Percentiles rank a stretch among this genome's conserved stretches.
Conservation (phyloP, 1,140 invertebrate species). For the Melitaea cinxia region DNA sequence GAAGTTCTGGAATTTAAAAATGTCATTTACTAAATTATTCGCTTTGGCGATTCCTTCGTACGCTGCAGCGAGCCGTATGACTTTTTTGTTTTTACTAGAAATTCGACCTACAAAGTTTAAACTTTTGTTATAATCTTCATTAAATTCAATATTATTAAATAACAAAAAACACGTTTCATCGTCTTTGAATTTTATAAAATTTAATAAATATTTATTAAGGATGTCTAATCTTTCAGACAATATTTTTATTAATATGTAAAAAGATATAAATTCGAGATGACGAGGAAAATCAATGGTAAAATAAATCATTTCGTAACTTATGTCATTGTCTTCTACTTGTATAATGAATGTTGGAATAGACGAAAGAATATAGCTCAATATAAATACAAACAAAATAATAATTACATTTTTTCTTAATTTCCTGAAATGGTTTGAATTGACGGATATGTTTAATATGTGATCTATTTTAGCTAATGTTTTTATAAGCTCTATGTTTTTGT, state of each 20-base stretch:
- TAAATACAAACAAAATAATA: slow-evolving; percentile 8
- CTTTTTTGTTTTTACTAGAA: slow-evolving; percentile 34
- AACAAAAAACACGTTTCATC: neutral
- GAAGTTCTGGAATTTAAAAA: slow-evolving; percentile 55
- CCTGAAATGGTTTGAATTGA: neutral
- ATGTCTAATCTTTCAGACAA: slow-evolving; percentile 23
- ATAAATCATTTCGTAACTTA: neutral
- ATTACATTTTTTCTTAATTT: neutral
- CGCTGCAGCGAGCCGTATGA: slow-evolving; percentile 37
- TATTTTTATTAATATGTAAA: slow-evolving; percentile 14
- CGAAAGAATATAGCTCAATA: neutral
- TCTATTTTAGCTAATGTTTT: neutral
- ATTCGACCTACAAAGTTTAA: neutral
- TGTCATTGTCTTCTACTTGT: neutral
- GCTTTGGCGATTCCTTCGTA: slow-evolving; percentile 51
- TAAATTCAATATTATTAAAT: neutral
- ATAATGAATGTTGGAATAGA: neutral
- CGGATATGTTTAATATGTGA: neutral
- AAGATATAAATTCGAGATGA: slow-evolving; percentile 10
- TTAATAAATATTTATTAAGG: slow-evolving; percentile 19
- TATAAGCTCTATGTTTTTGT: slow-evolving; percentile 1
- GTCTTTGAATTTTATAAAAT: slow-evolving; percentile 17
- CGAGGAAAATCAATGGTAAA: slow-evolving; percentile 8
- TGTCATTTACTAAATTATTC: slow-evolving; percentile 46
- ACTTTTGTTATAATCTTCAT: neutral